A percentile compares a stretch with the other conserved stretches of the same genome.
Conservation (phyloP, 1,140 invertebrate species). For the Meloidogyne exigua region DNA sequence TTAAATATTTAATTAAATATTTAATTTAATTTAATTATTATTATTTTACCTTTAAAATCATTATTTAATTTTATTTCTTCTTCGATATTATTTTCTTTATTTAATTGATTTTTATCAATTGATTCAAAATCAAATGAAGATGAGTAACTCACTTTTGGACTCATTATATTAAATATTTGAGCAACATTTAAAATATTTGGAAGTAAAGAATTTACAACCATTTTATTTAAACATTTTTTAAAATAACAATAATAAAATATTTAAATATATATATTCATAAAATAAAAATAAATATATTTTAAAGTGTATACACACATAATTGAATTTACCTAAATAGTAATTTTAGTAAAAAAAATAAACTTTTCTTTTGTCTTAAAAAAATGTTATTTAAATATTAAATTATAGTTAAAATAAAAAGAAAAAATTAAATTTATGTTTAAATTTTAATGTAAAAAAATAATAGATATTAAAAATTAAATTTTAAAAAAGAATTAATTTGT, state of each 20-base stretch:
- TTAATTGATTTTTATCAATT: background rate
- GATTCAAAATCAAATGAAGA: background rate
- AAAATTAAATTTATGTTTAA: too few relatives aligned
- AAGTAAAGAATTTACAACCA: conserved; percentile 42
- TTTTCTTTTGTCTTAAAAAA: too few relatives aligned
- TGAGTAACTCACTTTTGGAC: background rate
- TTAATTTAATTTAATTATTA: conserved; percentile 7
- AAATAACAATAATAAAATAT: background rate
- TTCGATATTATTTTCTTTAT: background rate
- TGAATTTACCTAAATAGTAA: too few relatives aligned
- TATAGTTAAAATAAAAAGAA: too few relatives aligned
- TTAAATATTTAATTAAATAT: background rate
- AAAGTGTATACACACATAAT: too few relatives aligned
- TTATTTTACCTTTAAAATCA: background rate
- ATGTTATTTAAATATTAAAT: too few relatives aligned
- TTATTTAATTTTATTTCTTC: background rate
- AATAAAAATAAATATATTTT: too few relatives aligned
- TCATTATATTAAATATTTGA: conserved; percentile 40
- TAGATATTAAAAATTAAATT: too few relatives aligned
- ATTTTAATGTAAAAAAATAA: too few relatives aligned
- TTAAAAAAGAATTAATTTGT: too few relatives aligned
- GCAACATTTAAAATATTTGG: conserved; percentile 46
- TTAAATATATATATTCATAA: too few relatives aligned
- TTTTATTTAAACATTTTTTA: conserved; percentile 3
- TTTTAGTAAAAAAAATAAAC: too few relatives aligned